Evolutionary conservation across 2,888 invertebrate genomes (phyloP).

Genomic region (Tricholauxania praeusta): DNA sequence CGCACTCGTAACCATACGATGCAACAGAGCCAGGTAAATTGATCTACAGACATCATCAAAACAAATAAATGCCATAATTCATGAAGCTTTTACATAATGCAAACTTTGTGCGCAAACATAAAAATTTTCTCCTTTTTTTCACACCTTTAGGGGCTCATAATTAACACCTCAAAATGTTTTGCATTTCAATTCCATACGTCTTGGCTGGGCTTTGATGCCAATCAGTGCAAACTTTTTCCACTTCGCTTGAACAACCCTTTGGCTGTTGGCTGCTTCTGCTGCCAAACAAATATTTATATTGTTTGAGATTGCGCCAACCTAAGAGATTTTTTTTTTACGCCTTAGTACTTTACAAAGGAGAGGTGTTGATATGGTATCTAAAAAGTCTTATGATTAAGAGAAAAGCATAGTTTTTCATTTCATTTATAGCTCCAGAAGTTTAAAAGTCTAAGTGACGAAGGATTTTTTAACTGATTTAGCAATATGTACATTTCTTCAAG

Average conservation of each 20-base stretch:
- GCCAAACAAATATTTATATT: constrained; percentile 66
- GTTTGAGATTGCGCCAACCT: constrained; percentile 62
- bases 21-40: not conserved
- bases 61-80: constrained; percentile 30
- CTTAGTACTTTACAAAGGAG: no score
- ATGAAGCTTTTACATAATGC: not conserved
- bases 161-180: constrained; percentile 24
- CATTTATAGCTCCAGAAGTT: no score
- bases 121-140: constrained; percentile 17
- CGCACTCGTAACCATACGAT: not conserved
- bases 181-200: no score
- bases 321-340: no score
- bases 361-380: no score
- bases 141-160: constrained; percentile 19
- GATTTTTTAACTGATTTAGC: no score
- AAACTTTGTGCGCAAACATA: not conserved
- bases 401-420: no score
- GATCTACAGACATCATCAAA: constrained; percentile 30
- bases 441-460: no score
- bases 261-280: constrained; percentile 25
- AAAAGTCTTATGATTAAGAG: no score
- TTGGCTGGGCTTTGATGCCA: constrained; percentile 11
- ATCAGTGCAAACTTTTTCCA: constrained; percentile 10
- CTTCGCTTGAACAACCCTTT: not conserved
- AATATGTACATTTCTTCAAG: no score